Base-by-base conservation (phyloP, 2,797 vertebrate species). In the Iguana delicatissima region DNA sequence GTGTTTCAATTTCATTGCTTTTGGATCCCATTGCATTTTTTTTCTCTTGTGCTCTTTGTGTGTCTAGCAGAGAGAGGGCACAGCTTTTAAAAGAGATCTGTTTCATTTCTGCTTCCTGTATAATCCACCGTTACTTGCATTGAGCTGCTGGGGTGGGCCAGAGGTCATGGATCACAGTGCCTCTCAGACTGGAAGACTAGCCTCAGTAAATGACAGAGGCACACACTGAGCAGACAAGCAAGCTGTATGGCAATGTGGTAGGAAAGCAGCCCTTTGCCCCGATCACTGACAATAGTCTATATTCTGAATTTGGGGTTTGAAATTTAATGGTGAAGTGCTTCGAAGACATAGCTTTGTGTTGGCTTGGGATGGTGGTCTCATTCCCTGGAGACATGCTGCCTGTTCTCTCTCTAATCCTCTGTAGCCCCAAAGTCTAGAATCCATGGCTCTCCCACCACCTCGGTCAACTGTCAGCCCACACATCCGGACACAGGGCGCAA, bases 381-480 rank as follows among this genome's bases (percentile, higher is more conserved):
- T 84, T 94, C 88, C 82, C 92, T 62, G 59, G 59, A 88, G 87
- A 94, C 80, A 87, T 0, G 72, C 85, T 0, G 93, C 87, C 89
- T 93, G 89, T 95, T 90, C 93, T 92, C 72, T 92, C 84, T 85
- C 89, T 93, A 95, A 94, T 96, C 87, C 92, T 73, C 80, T 0
- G 42, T 86, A 32, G 90, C 67, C 90, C 91, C 88, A 29, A 57
- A 92, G 95, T 94, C 91, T 90, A 92, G 89, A 80, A 91, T 57
- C 5, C 81, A 16, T 3, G 2, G 84, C 84, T 91, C 76, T 55
- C 16, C 0, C 6, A 69, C 72, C 85, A 57, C n/a, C 0, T 0
- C 62, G 50, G 87, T 67, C 52, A 6, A 76, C 80, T 87, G 50
- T 52, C 35, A 46, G 85, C 59, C 87, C 64, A 46, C 12, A 14